Percentiles rank a stretch among this genome's conserved stretches.
Evolutionary conservation across 2,797 vertebrate species (phyloP).

Genomic region (Triplophysa yarkandensis): DNA sequence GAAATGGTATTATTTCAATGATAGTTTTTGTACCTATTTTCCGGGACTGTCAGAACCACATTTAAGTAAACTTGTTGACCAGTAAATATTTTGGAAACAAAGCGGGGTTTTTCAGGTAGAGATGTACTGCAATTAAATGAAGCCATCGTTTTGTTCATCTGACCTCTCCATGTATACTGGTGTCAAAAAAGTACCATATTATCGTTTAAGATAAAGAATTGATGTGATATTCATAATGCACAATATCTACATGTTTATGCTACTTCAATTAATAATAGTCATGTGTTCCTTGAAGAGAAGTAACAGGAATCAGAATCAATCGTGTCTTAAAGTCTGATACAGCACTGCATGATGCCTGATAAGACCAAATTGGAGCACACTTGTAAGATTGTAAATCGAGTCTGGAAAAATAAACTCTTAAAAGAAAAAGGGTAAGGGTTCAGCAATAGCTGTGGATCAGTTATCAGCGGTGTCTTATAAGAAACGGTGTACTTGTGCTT

Average conservation of each 20-base stretch:
- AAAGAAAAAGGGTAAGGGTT: neutral
- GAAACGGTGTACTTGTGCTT: neutral
- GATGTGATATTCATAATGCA: neutral
- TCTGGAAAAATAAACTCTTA: no score
- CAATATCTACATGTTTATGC: neutral
- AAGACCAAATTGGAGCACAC: neutral
- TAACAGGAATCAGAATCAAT: neutral
- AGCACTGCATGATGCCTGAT: neutral
- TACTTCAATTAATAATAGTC: neutral
- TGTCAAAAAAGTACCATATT: neutral
- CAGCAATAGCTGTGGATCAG: neutral
- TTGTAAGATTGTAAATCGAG: neutral
- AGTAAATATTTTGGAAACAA: no score
- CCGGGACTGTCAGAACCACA: no score
- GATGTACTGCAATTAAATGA: no score
- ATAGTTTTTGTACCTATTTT: no score
- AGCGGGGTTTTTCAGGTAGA: no score
- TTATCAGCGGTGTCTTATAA: neutral
- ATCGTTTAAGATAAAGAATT: neutral
- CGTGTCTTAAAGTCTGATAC: neutral
- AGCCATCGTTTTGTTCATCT: no score
- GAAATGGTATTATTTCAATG: no score
- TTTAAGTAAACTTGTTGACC: neutral
- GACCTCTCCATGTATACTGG: neutral
- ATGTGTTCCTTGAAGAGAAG: neutral